Evolutionary conservation across 1,140 invertebrate species (phyloP).

Genomic region (Campoletis sonorensis): DNA sequence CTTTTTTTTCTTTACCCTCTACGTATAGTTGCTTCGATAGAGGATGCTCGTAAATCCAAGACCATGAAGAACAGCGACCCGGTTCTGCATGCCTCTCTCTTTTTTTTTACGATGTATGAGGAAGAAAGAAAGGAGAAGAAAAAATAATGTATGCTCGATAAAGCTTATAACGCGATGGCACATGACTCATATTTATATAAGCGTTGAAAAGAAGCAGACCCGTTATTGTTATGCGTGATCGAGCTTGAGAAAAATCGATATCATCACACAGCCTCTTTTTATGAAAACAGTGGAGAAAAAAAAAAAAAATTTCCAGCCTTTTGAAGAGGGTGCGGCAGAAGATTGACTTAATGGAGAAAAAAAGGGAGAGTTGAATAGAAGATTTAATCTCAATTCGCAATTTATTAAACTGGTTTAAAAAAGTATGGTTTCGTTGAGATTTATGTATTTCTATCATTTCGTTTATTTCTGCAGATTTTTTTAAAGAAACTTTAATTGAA

Average conservation of each 20-base stretch:
- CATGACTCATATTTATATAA: neutral
- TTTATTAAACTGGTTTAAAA: too few relatives aligned
- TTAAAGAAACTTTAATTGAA: too few relatives aligned
- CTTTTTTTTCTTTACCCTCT: neutral
- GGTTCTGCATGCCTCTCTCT: neutral
- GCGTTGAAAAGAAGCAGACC: neutral
- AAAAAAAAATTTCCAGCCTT: slow-evolving; percentile 24
- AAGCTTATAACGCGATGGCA: slow-evolving; percentile 20
- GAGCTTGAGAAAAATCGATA: slow-evolving; percentile 49
- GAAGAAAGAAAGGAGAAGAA: neutral
- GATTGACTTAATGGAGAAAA: too few relatives aligned
- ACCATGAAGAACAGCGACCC: slow-evolving; percentile 31
- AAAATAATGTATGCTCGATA: neutral
- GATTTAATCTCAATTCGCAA: too few relatives aligned
- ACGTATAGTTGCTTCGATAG: neutral
- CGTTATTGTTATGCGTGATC: slow-evolving; percentile 48
- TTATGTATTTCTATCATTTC: too few relatives aligned
- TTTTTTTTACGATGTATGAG: slow-evolving; percentile 20
- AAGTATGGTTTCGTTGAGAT: too few relatives aligned
- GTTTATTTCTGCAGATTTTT: too few relatives aligned
- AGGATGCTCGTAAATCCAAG: slow-evolving; percentile 22
- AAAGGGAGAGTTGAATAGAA: too few relatives aligned
- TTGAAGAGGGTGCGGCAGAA: neutral
- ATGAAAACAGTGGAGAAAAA: slow-evolving; percentile 19
- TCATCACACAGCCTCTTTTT: slow-evolving; percentile 38